Evolutionary conservation across 2,888 invertebrate genomes (phyloP), one percentile per base, ranked within the genome.

Genomic region (Seira sanloemensis): DNA sequence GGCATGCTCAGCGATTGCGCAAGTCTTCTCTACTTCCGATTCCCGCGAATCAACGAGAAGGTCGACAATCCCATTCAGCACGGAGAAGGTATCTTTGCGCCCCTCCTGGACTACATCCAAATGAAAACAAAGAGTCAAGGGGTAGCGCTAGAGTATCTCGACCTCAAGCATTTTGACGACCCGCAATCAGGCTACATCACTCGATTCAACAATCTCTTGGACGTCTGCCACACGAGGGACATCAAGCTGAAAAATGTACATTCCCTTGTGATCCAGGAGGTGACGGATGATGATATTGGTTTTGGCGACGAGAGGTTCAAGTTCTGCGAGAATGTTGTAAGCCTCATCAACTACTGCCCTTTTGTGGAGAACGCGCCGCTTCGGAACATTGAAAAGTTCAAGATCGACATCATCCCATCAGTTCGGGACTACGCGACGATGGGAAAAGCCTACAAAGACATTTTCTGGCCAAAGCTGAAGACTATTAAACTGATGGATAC

Each of bases 341-440:
- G 74, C 0, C 9, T 80, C 2, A 37, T 80, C 9, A 80, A 80
- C 50, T 80, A 69, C 9, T 23, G 25, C 2, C 68, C 68, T 12
- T 75, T 80, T 46, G 37, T 75, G 0, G 74, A 74, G 26, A 80
- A 75, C 69, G 80, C 80, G 1, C 80, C 74, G 1, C n/a, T 80
- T 0, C n/a, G 69, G 24, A 80, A 80, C 54, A 67, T 80, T 12
- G 80, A 80, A 21, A 80, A 80, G 23, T 27, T 80, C 1, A 80
- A 25, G 1, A 18, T 80, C 0, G 80, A 80, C 54, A 75, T 80
- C 0, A 24, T 62, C 9, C 80, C 75, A 2, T 74, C 74, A 1
- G 62, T 37, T 0, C 58, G 27, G 1, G 69, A 75, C 19, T 78
- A 58, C 24, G 12, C 2, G 9, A 69, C 69, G 0, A 23, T 74